A percentile compares a stretch with the other conserved stretches of the same genome.
Evolutionary conservation across 2,113 vertebrate genomes (phyloP).

Genomic region (Chlorodrepanis virens): DNA sequence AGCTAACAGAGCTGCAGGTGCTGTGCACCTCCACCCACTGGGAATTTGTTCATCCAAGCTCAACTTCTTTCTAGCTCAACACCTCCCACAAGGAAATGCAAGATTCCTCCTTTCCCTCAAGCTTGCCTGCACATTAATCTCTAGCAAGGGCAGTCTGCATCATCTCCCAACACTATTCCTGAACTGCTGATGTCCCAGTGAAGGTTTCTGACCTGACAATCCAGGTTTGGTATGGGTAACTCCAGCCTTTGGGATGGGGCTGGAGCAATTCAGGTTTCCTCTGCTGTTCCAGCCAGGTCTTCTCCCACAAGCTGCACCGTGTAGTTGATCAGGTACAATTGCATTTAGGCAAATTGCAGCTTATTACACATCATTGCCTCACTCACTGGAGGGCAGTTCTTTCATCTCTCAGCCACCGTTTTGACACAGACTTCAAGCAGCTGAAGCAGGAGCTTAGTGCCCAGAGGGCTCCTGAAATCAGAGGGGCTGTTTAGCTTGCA

Average conservation of each 20-base stretch:
- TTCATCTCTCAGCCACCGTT: neutral
- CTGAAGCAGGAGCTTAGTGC: neutral
- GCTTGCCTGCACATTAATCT: neutral
- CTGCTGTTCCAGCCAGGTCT: neutral
- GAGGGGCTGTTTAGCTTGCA: neutral
- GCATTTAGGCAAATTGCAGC: neutral
- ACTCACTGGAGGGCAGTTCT: neutral
- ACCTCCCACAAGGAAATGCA: conserved; percentile 13
- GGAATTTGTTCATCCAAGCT: neutral
- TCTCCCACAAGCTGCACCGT: neutral
- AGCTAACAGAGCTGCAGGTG: conserved; percentile 7
- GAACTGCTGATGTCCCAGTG: neutral
- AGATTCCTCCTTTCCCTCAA: neutral
- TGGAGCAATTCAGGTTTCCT: neutral
- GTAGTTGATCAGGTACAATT: neutral
- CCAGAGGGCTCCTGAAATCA: neutral
- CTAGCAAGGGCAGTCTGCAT: neutral
- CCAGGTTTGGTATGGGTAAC: rapidly evolving
- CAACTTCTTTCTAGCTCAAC: neutral
- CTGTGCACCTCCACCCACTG: neutral
- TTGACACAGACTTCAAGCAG: neutral
- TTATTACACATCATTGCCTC: neutral
- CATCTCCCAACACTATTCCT: neutral
- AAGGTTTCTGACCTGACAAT: neutral
- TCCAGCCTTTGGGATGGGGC: neutral